A percentile compares a stretch with the other conserved stretches of the same genome.
Conservation (phyloP, 2,888 invertebrate genomes). For the Drosophila falleni region DNA sequence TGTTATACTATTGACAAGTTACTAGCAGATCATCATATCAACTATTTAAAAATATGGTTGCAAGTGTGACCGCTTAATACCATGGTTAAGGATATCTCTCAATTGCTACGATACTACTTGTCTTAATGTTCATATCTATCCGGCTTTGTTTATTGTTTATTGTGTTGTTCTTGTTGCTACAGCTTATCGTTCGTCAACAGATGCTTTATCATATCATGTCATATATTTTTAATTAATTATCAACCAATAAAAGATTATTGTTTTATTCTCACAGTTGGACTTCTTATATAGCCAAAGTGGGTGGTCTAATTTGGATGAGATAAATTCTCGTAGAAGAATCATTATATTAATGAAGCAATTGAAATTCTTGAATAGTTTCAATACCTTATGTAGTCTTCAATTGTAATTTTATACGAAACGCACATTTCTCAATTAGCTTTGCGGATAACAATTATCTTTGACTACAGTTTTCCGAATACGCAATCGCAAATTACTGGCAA, state of each 20-base stretch:
- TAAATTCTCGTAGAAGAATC: background rate
- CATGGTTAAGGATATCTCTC: too few species aligned
- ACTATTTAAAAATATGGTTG: too few species aligned
- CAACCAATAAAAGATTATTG: background rate
- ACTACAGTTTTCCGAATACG: constrained; percentile 7
- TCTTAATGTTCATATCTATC: background rate
- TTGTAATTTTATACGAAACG: constrained; percentile 14
- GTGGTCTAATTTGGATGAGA: background rate
- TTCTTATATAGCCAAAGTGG: background rate
- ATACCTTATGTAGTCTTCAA: constrained; percentile 11
- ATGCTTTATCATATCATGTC: background rate
- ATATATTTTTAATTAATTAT: background rate
- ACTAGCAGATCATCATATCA: too few species aligned
- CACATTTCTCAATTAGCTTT: constrained; percentile 16
- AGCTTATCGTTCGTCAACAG: background rate
- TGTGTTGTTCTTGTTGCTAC: background rate
- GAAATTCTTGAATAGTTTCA: constrained; percentile 22
- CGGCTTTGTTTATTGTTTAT: background rate
- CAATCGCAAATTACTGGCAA: constrained; percentile 26
- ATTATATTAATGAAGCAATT: constrained; percentile 24
- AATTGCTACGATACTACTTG: background rate
- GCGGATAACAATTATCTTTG: constrained; percentile 12
- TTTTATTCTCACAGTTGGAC: background rate
- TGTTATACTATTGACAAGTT: too few species aligned
- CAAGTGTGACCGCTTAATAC: too few species aligned